phyloP scores from a whole-genome alignment of 2,888 invertebrate genomes.

The Psylliodes chrysocephalus region DNA sequence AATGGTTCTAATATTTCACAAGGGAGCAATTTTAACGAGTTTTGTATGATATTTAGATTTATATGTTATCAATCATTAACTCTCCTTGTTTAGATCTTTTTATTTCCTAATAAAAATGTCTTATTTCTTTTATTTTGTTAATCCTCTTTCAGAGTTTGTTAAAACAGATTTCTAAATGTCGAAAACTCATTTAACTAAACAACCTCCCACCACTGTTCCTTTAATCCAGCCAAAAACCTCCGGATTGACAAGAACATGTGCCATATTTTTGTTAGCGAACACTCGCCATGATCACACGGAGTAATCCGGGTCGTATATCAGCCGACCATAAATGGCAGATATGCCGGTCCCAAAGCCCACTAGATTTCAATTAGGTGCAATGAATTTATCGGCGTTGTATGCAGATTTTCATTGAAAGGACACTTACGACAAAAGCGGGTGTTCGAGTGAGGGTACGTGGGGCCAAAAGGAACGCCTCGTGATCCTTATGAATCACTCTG shows the following conservation, averaged over 20 bases:
- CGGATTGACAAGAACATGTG: constrained; percentile 17
- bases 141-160: too few species aligned
- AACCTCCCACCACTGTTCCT: neutral
- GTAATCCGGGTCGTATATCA: constrained; percentile 21
- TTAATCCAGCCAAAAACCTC: neutral
- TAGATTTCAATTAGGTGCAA: constrained; percentile 57
- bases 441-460: constrained; percentile 22
- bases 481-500: constrained; percentile 14
- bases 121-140: too few species aligned
- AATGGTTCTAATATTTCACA: too few species aligned
- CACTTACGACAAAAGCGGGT: constrained; percentile 35
- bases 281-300: constrained; percentile 13
- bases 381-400: constrained; percentile 56
- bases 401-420: constrained; percentile 47
- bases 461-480: constrained; percentile 8
- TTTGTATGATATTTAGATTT: too few species aligned
- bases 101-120: too few species aligned
- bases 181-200: neutral
- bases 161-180: neutral
- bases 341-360: constrained; percentile 42
- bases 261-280: constrained; percentile 9
- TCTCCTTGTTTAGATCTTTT: too few species aligned
- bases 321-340: constrained; percentile 15
- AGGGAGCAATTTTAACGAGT: too few species aligned
- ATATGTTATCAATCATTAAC: too few species aligned